A percentile compares a stretch with the other conserved stretches of the same genome.
These are phyloP conservation scores for Orbicella faveolata DNA, from an alignment of 64 coral and sea anemone species.

Conservation along the genomic window DNA sequence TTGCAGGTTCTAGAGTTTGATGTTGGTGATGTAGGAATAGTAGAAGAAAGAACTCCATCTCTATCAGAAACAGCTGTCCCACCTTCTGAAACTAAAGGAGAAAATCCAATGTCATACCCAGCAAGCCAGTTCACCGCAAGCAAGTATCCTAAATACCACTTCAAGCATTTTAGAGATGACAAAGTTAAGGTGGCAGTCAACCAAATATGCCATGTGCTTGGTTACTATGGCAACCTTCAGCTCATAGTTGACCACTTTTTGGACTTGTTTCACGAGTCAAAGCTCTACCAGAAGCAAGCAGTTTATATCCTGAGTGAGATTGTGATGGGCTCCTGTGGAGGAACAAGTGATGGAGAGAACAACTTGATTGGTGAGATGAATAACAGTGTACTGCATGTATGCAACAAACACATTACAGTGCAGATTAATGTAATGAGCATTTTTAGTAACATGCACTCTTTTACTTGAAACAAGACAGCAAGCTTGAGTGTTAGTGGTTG, in stretches of 20 bases:
- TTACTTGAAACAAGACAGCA: too few relatives aligned
- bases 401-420: neutral
- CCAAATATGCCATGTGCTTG: conserved; percentile 77
- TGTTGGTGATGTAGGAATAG: conserved; percentile 83
- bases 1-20: conserved; percentile 91
- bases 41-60: conserved; percentile 74
- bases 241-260: conserved; percentile 89
- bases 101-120: conserved; percentile 53
- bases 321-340: conserved; percentile 56
- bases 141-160: conserved; percentile 74
- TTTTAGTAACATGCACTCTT: too few relatives aligned
- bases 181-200: conserved; percentile 58
- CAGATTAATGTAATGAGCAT: too few relatives aligned
- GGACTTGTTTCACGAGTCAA: conserved; percentile 84
- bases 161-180: conserved; percentile 92
- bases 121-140: conserved; percentile 9
- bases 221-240: conserved; percentile 81
- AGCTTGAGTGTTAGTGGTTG: too few relatives aligned
- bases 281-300: conserved; percentile 74
- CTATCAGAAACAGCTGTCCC: conserved; percentile 52
- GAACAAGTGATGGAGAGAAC: neutral
- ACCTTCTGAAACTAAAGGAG: conserved; percentile 54
- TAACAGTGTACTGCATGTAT: neutral
- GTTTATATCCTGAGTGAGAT: conserved; percentile 91
- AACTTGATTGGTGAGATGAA: conserved; percentile 28